Conservation (phyloP, 2,797 vertebrate genomes). For the Mionectes olivaceus region DNA sequence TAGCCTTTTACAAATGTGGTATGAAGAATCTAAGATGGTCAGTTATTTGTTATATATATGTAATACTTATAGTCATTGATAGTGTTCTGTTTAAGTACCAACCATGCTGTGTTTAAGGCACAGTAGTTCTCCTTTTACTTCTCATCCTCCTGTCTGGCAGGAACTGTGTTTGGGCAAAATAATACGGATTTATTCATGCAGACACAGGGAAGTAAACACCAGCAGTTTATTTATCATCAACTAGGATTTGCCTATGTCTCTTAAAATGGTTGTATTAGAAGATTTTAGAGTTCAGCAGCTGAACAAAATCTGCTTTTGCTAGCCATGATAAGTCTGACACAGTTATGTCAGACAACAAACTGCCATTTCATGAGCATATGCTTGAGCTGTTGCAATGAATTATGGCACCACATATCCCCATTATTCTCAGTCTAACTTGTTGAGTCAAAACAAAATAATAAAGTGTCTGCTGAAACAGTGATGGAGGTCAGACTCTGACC, state of each 20-base stretch:
- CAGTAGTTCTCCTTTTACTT: not conserved
- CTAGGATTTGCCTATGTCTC: not conserved
- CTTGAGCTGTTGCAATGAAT: conserved; percentile 19
- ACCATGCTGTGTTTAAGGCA: not conserved
- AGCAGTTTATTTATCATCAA: not conserved
- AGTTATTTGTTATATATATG: not conserved
- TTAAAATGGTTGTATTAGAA: not conserved
- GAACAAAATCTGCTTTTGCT: conserved; percentile 1
- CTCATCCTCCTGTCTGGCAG: not conserved
- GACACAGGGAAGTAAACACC: not conserved
- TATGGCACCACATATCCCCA: not conserved
- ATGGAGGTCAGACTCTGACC: not conserved
- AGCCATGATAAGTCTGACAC: not conserved
- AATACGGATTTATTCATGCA: not conserved
- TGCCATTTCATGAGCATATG: conserved; percentile 21
- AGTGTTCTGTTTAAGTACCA: not conserved
- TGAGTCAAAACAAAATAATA: conserved; percentile 49
- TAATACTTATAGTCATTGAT: not conserved
- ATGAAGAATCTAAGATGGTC: not conserved
- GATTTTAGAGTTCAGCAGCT: not conserved
- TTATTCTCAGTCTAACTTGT: not conserved
- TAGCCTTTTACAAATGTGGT: not conserved
- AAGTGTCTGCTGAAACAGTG: not conserved
- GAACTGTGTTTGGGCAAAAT: not conserved
- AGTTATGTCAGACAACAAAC: conserved; percentile 29